Evolutionary conservation across 1,140 invertebrate species (phyloP), one percentile per base, ranked within the genome.

Genomic region (Lanistes nyassanus): DNA sequence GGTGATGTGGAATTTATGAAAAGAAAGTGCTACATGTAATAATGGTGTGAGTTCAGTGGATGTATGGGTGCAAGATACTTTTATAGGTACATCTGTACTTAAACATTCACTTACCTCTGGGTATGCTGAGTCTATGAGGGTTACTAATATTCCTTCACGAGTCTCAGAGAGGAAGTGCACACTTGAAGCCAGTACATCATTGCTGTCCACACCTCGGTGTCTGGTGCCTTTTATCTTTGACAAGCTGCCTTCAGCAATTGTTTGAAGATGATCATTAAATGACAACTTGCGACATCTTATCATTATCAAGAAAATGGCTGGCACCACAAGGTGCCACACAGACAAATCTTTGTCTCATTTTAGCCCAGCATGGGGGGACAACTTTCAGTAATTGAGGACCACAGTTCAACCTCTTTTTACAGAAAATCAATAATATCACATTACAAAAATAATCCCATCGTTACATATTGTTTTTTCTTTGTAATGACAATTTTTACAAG

Each of bases 291-390:
- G 36, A 56, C 36, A 53, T 72, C 26, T 62, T 72, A 55, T 72
- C 31, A 34, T 31, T 72, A 72, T 60, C 42, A 72, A 72, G 56
- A 62, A 58, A 58, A 42, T 31, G 26, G 47, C 26, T 39, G 70
- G 70, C 70, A 26, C 34, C 19, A 21, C 34, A 42, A 53, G 70
- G 37, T 16, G 31, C 31, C 21, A 70, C 47, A 60, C 55, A 72
- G 70, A 62, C 70, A 72, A 72, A 60, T 72, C 53, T 72, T 72
- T 72, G 56, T n/a, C 70, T 72, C 70, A 72, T 72, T 72, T 56
- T 47, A 55, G 36, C 70, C 23, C 70, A 72, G 70, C 70, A 60
- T 34, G 70, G 39, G 31, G 2, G 37, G 70, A 58, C 68, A 70
- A 55, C 51, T 34, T 70, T 11, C 42, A 23, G 39, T 72, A 39